A percentile compares a stretch with the other conserved stretches of the same genome.
phyloP scores from a whole-genome alignment of 2,888 invertebrate genomes.

The Dorcus parallelipipedus region DNA sequence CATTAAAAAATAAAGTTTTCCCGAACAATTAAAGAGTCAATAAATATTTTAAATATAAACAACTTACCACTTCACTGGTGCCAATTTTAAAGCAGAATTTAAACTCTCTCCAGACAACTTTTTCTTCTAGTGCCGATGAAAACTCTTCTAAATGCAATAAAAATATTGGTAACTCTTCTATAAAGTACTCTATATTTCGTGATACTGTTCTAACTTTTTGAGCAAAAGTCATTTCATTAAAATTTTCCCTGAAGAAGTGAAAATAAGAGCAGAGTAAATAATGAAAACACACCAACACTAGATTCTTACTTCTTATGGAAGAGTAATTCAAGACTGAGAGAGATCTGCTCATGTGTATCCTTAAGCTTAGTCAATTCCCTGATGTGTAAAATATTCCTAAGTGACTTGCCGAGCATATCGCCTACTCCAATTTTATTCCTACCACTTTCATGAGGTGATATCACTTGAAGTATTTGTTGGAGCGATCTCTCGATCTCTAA shows the following conservation, averaged over 20 bases:
- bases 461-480: constrained; percentile 57
- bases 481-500: constrained; percentile 59
- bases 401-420: constrained; percentile 38
- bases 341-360: constrained; percentile 55
- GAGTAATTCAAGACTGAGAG: constrained; percentile 52
- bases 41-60: constrained; percentile 28
- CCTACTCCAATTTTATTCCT: constrained; percentile 33
- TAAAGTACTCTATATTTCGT: constrained; percentile 59
- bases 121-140: constrained; percentile 60
- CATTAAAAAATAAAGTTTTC: neutral
- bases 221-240: constrained; percentile 57
- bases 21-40: neutral
- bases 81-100: constrained; percentile 62
- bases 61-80: constrained; percentile 62
- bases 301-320: constrained; percentile 54
- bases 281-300: constrained; percentile 22
- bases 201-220: constrained; percentile 61
- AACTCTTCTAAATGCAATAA: constrained; percentile 60
- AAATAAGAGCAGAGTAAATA: neutral
- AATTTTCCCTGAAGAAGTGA: constrained; percentile 52
- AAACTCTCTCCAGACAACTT: constrained; percentile 60
- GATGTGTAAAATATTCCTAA: constrained; percentile 50
- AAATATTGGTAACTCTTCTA: constrained; percentile 62
- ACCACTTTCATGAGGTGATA: constrained; percentile 34
- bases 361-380: constrained; percentile 56